phyloP scores from a whole-genome alignment of 2,113 vertebrate species.

The Ardeotis arabs region DNA sequence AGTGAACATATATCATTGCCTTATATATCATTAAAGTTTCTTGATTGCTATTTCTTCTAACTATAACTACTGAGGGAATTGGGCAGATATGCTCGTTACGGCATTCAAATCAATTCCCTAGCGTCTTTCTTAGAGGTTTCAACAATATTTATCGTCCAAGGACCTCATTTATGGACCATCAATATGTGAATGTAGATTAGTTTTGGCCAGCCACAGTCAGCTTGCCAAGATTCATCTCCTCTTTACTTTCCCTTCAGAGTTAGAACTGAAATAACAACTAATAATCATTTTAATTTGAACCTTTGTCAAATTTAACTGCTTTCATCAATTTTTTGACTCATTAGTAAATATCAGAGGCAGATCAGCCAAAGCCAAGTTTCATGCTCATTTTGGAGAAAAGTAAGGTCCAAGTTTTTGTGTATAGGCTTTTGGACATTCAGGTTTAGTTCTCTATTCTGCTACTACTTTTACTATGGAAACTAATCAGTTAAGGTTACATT shows the following conservation, averaged over 20 bases:
- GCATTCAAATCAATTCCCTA: slow-evolving; percentile 30
- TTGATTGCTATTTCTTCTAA: background rate
- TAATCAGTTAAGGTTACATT: background rate
- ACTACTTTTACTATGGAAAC: background rate
- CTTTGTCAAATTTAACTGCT: background rate
- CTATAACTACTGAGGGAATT: background rate
- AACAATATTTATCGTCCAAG: background rate
- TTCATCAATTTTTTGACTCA: background rate
- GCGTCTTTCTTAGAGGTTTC: background rate
- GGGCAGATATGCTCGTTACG: background rate
- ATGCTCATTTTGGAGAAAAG: background rate
- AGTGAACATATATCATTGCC: background rate
- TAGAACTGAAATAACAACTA: background rate
- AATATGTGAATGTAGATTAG: background rate
- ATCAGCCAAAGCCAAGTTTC: background rate
- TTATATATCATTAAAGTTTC: background rate
- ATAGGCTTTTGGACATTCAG: background rate
- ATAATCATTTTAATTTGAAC: background rate
- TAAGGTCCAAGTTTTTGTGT: background rate
- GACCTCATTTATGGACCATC: background rate
- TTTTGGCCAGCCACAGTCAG: background rate
- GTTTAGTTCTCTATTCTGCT: background rate
- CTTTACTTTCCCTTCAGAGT: background rate
- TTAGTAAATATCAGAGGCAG: background rate
- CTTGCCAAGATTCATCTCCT: slow-evolving; percentile 29